phyloP scores from a whole-genome alignment of 1,140 invertebrate species.

The Drosophila kepulauana region DNA sequence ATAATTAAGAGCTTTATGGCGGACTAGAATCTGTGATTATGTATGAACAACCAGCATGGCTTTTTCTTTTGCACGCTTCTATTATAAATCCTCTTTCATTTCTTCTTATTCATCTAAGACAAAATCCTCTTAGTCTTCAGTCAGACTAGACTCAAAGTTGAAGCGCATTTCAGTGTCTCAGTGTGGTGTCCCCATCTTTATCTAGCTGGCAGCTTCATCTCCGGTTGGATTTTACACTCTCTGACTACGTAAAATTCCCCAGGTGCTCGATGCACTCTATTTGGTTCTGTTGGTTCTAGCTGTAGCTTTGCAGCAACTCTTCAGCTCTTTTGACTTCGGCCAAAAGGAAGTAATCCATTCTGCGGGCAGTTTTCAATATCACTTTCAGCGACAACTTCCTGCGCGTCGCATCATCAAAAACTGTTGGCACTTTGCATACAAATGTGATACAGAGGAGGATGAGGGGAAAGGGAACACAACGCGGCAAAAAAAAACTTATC shows the following conservation, averaged over 20 bases:
- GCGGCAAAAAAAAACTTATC: conserved; percentile 64
- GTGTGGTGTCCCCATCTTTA: neutral
- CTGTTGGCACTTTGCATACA: conserved; percentile 83
- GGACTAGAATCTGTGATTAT: neutral
- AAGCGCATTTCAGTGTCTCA: conserved; percentile 20
- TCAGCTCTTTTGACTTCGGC: neutral
- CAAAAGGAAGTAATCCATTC: conserved; percentile 81
- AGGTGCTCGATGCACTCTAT: conserved; percentile 13
- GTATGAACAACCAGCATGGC: neutral
- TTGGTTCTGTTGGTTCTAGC: neutral
- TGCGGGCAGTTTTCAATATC: conserved; percentile 82
- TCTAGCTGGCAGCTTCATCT: conserved; percentile 41
- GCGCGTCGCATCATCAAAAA: conserved; percentile 73
- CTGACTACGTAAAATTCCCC: neutral
- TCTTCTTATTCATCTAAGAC: neutral
- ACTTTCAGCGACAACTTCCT: conserved; percentile 83
- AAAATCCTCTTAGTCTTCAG: conserved; percentile 33
- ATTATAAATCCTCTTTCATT: conserved; percentile 13
- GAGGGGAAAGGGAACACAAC: conserved; percentile 7
- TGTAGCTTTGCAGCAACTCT: neutral
- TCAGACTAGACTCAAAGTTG: conserved; percentile 4
- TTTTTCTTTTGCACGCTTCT: neutral
- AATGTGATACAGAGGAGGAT: conserved; percentile 51
- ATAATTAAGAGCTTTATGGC: conserved; percentile 11
- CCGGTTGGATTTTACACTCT: conserved; percentile 30